Percentiles rank a stretch among this genome's conserved stretches.
phyloP scores from a whole-genome alignment of 2,113 vertebrate genomes.

The Ardeotis arabs region DNA sequence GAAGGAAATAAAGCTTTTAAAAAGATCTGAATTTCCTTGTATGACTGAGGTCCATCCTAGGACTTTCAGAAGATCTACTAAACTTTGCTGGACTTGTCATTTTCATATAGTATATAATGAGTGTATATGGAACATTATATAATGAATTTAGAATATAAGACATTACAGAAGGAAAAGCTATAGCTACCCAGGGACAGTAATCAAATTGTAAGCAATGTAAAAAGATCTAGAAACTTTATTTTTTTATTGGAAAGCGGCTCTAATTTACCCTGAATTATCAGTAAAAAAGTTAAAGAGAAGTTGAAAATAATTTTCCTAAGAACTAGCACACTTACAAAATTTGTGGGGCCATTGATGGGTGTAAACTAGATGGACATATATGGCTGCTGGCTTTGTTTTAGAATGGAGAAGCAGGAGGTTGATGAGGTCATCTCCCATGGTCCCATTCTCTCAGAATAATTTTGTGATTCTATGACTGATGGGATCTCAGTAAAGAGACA shows the following conservation, averaged over 20 bases:
- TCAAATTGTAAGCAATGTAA: background rate
- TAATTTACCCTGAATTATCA: background rate
- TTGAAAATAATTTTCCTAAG: background rate
- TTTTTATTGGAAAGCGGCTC: background rate
- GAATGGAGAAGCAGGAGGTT: background rate
- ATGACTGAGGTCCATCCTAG: background rate
- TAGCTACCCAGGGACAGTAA: background rate
- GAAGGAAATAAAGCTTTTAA: background rate
- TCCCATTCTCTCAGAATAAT: background rate
- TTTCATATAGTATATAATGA: background rate
- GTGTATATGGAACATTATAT: background rate
- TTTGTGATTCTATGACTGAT: background rate
- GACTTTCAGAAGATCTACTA: background rate
- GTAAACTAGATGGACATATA: background rate
- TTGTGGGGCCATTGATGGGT: background rate
- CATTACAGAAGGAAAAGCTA: background rate
- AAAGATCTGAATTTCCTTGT: background rate
- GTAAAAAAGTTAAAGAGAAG: background rate
- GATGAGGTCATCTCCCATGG: rapidly evolving
- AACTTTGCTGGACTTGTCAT: background rate
- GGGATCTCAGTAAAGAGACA: background rate
- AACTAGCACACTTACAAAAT: background rate
- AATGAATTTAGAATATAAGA: background rate
- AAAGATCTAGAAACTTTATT: background rate
- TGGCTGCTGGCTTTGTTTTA: background rate